Base-by-base conservation (phyloP, 2,797 vertebrate genomes). In the Cygnus olor region DNA sequence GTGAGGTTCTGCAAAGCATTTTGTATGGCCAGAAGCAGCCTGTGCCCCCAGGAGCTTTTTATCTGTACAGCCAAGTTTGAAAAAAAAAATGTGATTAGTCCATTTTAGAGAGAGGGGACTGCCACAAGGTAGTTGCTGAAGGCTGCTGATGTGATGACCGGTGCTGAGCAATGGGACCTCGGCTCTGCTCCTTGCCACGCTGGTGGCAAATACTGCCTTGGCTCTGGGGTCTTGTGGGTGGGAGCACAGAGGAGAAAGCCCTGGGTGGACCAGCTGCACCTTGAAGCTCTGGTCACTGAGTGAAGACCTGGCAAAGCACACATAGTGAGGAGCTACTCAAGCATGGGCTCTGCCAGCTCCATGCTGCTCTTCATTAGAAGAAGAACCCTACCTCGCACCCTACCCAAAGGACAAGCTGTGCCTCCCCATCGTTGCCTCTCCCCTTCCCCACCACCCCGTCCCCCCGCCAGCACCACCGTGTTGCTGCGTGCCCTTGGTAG, bases 131-230 rank as follows among this genome's bases (percentile, higher is more conserved):
- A 63, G 60, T 44, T 42, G 64, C 54, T 1, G 1, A 72, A 76
- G 69, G 72, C 2, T 94, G 87, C 20, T 92, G 20, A 6, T 1
- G 2, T 68, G 81, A 85, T 1, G 11, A 74, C 51, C 44, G 22
- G 42, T 72, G 63, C 34, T 40, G 42, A 94, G 32, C 51, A 32
- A 71, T 16, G 51, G 57, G 54, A 86, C 74, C 58, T 91, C 63
- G 68, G 77, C 32, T 79, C 30, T 63, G 42, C 66, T 86, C 58
- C 61, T 88, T 65, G 54, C n/a, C 0, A 0, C 0, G 0, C 0
- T 3, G 45, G 34, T 65, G 51, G 36, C 57, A 81, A 79, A 71
- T 34, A 36, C 56, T 47, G 53, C n/a, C 80, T 56, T 77, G 83
- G 81, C 66, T 91, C 71, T 88, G 78, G 32, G 80, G 84, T 40